These are phyloP conservation scores for Gobiocypris rarus DNA, from an alignment of 2,113 vertebrate species.

Conservation along the genomic window DNA sequence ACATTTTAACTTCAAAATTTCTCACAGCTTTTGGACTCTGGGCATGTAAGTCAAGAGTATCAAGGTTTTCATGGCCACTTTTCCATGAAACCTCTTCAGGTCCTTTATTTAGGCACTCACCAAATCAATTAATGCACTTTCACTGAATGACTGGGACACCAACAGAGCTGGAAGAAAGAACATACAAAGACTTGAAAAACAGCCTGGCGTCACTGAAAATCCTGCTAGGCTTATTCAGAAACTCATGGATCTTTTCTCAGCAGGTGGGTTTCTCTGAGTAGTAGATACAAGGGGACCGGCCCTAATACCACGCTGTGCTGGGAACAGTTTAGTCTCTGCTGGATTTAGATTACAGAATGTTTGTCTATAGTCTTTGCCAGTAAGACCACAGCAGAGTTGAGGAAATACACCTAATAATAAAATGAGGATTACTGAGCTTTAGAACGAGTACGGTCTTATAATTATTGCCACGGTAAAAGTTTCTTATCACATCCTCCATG, in stretches of 20 bases:
- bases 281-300: slow-evolving; percentile 8
- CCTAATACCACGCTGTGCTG: slow-evolving; percentile 34
- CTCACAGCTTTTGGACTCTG: not conserved
- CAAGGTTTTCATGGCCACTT: not conserved
- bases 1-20: slow-evolving; percentile 1
- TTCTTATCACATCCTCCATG: not conserved
- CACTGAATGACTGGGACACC: slow-evolving; percentile 1
- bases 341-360: slow-evolving; percentile 25
- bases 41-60: not conserved
- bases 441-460: not conserved
- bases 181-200: slow-evolving; percentile 29
- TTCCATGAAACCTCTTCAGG: slow-evolving; percentile 4
- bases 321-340: slow-evolving; percentile 33
- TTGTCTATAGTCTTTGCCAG: not conserved
- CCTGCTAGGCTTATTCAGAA: slow-evolving; percentile 42
- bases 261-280: slow-evolving; percentile 38
- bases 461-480: slow-evolving; percentile 8
- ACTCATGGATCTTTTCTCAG: slow-evolving; percentile 40
- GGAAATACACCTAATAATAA: slow-evolving; percentile 18
- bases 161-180: slow-evolving; percentile 20
- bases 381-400: not conserved
- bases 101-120: slow-evolving; percentile 14
- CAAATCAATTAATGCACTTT: slow-evolving; percentile 37
- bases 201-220: not conserved
- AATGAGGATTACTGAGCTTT: not conserved